Evolutionary conservation across 2,888 invertebrate genomes (phyloP), one percentile per base, ranked within the genome.

Genomic region (Pandemis heparana): DNA sequence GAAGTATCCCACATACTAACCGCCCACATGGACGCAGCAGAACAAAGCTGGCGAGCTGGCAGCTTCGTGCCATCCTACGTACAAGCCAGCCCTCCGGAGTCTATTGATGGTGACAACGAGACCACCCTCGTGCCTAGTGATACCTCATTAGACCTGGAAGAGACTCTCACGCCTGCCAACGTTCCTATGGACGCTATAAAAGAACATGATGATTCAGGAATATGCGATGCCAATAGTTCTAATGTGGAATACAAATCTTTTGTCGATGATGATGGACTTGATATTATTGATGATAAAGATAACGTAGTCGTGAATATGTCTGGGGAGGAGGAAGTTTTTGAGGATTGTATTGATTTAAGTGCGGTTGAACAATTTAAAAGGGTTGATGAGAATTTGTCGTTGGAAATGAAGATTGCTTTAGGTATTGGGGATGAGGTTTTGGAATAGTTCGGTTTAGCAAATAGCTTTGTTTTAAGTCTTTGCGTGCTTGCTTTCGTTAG

Each of bases 341-440:
- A 91, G 78, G 92, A 94, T 79, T 92, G 92, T 67, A 79, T 88
- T 3, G 90, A 89, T 60, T 85, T 85, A 69, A 75, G 78, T 8
- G 76, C 67, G 7, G 71, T 71, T 66, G 73, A 76, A 5, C 78
- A 81, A 0, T 88, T 86, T 74, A 80, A 85, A 76, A 81, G 86
- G 9, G 82, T 86, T 1, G 87, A 85, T 56, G 89, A 90, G 77
- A 91, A 85, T 70, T 90, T 89, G 77, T 90, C 92, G 5, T 77
- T 94, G 61, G 94, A 94, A 82, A 94, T 94, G 94, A 92, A 92
- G 77, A 74, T 92, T 64, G 91, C 89, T 65, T 81, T 92, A 79
- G 89, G 87, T 5, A 85, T 88, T 77, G 87, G 85, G 43, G 81
- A 16, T 18, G 53, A 59, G 23, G 18, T 53, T n/a, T 51, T 7